Evolutionary conservation across 2,797 vertebrate genomes (phyloP), one percentile per base, ranked within the genome.

Genomic region (Neosilurus mollespiculum): DNA sequence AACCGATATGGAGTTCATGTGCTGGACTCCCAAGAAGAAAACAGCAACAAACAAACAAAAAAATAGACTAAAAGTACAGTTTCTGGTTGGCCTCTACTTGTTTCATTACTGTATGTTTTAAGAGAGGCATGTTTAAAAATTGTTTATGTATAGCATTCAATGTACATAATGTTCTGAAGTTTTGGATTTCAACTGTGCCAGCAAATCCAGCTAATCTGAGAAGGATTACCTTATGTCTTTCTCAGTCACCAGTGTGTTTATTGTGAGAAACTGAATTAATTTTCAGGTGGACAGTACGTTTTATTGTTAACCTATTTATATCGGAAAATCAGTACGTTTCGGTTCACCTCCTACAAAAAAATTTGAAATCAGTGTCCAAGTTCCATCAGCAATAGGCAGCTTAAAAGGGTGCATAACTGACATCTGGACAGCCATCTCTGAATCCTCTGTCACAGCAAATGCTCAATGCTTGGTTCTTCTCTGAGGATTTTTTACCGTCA

Each of bases 1-100:
- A 94, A 94, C 93, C 92, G 93, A 93, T 65, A 65, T 92, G 92
- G 91, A 90, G 78, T 81, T 65, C 43, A 80, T 59, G 82, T 67
- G 61, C 83, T 89, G 83, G 82, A 80, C n/a, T 37, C 30, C 80
- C 8, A 8, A 49, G 24, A 80, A 43, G 71, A 84, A 51, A 43
- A 80, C 65, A 56, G 9, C 62, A 76, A 24, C 51, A 56, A 15
- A 24, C 51, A 56, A 12, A 56, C 14, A 16, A 15, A 56, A 56
- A 9, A 54, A 79, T 34, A 72, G 49, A 79, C 56, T 61, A 53
- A 87, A 70, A 88, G 70, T 58, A 80, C 83, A 81, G 81, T 89
- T 86, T 89, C 88, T 88, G 80, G 85, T 88, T 67, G 84, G 66
- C 73, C 51, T 82, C 9, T 79, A 84, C 77, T 18, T 85, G 62